Conservation (phyloP, 2,888 invertebrate species). For the Drosophila mercatorum region DNA sequence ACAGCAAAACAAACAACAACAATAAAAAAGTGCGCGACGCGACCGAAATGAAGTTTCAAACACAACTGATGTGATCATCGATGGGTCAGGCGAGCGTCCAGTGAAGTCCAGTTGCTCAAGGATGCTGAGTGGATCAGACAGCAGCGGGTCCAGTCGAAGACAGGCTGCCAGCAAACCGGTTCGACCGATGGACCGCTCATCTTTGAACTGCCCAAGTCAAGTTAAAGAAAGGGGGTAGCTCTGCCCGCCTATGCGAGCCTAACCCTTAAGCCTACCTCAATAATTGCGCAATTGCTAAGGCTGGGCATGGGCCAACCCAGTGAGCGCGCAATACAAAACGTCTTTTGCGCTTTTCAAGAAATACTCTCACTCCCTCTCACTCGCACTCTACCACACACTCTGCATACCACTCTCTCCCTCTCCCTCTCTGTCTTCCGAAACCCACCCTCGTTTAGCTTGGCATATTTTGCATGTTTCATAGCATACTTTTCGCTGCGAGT, state of each 20-base stretch:
- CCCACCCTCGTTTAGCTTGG: constrained; percentile 37
- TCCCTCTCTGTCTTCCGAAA: not conserved
- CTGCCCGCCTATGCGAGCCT: constrained; percentile 15
- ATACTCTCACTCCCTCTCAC: constrained; percentile 9
- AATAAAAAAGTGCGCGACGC: constrained; percentile 70
- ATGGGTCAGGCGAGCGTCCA: constrained; percentile 31
- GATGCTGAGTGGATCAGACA: constrained; percentile 31
- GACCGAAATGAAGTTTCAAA: constrained; percentile 79
- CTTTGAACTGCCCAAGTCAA: constrained; percentile 70
- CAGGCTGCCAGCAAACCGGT: constrained; percentile 70
- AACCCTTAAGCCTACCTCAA: constrained; percentile 74
- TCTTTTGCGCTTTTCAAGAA: constrained; percentile 53
- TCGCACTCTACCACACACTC: not conserved
- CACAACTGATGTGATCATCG: constrained; percentile 75
- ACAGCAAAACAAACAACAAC: constrained; percentile 51
- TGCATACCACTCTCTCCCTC: not conserved
- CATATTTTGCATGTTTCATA: constrained; percentile 51
- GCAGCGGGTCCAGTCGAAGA: constrained; percentile 62
- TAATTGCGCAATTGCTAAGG: constrained; percentile 63
- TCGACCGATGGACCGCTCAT: constrained; percentile 60
- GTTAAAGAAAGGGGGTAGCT: constrained; percentile 55
- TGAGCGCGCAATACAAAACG: constrained; percentile 32
- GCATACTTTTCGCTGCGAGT: constrained; percentile 62
- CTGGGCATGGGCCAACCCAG: constrained; percentile 51
- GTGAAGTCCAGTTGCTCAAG: constrained; percentile 15